Conservation (phyloP, 2,113 vertebrate species). For the Hippocampus abdominalis region DNA sequence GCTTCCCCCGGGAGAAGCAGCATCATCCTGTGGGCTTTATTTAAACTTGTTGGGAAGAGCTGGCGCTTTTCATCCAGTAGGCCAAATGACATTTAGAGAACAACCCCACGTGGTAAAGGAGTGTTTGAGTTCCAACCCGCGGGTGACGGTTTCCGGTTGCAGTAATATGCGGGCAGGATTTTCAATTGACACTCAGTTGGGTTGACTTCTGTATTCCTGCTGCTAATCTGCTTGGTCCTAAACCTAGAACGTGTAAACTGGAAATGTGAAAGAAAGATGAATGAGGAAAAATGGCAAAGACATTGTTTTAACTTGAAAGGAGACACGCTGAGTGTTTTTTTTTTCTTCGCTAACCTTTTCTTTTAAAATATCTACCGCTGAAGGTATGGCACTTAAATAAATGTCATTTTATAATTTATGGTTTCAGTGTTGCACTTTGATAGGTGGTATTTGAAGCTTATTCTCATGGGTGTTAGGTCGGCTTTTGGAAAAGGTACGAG, state of each 20-base stretch:
- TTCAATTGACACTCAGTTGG: slow-evolving; percentile 23
- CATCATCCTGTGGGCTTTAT: slow-evolving; percentile 73
- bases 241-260: slow-evolving; percentile 23
- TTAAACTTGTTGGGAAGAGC: slow-evolving; percentile 73
- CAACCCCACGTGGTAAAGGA: slow-evolving; percentile 41
- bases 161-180: slow-evolving; percentile 31
- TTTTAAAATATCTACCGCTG: slow-evolving; percentile 26
- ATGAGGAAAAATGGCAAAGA: slow-evolving; percentile 42
- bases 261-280: slow-evolving; percentile 42
- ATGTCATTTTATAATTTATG: slow-evolving; percentile 52
- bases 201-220: slow-evolving; percentile 9
- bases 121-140: slow-evolving; percentile 24
- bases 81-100: slow-evolving; percentile 64
- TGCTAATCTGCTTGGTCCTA: slow-evolving; percentile 38
- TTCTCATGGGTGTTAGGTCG: neutral
- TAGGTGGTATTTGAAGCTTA: slow-evolving; percentile 21
- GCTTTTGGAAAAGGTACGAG: neutral
- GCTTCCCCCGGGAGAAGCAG: slow-evolving; percentile 66
- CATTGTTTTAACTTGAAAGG: slow-evolving; percentile 35
- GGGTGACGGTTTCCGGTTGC: slow-evolving; percentile 29
- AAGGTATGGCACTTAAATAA: slow-evolving; percentile 49
- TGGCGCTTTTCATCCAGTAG: slow-evolving; percentile 56
- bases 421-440: slow-evolving; percentile 42
- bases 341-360: slow-evolving; percentile 43
- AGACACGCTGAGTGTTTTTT: slow-evolving; percentile 35